Base-by-base conservation (phyloP, 2,113 vertebrate species). In the Oenanthe oenanthe region DNA sequence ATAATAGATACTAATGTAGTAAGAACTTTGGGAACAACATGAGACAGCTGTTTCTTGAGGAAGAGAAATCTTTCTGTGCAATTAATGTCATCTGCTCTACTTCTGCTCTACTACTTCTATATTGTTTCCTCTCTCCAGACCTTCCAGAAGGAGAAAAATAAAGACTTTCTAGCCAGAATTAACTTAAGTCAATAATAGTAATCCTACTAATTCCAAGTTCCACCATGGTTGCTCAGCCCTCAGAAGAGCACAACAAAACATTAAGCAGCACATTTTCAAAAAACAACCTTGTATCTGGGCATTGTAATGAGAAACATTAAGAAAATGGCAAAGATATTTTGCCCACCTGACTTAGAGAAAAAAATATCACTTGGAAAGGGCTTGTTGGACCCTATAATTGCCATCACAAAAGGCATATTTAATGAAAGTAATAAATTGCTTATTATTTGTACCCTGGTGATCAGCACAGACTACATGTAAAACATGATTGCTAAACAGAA, bases 71-170 rank as follows among this genome's bases (percentile, higher is more conserved):
- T 66, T 88, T 89, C 74, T 29, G 5, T 85, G 56, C 48, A 61
- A 80, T 80, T 90, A 85, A 87, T 67, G n/a, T 42, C 34, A 89
- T 82, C 63, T 88, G 43, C 88, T 95, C 88, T 95, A 63, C 76
- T 94, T 96, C 92, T 90, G 91, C 87, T 92, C 70, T 91, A 56
- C 70, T 90, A 50, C 29, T 92, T 93, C 56, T 24, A 50, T 87
- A 92, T 73, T 91, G 36, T 63, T 93, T 80, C 48, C 18, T 61
- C 56, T 74, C 20, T 14, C 6, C 8, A 67, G 32, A 94, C 22
- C n/a, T 51, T 26, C 7, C 40, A 36, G 28, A 73, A 89, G 48
- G 36, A 79, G 40, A 95, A 93, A 91, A 89, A 81, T 25, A 88
- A 89, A 85, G 28, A 28, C 10, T 75, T 94, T 90, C 40, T 56